phyloP scores from a whole-genome alignment of 2,888 invertebrate genomes.

The Lochmaea crataegi region DNA sequence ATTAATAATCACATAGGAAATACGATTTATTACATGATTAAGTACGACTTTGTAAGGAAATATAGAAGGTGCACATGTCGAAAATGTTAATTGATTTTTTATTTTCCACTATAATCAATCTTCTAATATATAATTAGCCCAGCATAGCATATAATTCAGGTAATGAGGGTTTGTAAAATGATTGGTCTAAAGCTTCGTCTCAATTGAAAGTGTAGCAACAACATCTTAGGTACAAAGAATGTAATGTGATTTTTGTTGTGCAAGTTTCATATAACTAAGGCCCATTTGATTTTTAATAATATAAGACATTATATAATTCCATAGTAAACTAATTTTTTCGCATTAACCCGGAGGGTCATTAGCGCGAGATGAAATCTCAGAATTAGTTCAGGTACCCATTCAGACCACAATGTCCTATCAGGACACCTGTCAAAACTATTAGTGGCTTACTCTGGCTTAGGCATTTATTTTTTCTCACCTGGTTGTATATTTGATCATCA shows the following conservation, averaged over 20 bases:
- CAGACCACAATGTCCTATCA: no score
- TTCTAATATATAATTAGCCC: not conserved
- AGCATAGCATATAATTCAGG: not conserved
- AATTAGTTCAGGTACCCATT: no score
- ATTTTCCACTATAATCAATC: not conserved
- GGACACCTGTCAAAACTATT: no score
- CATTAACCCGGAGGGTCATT: no score
- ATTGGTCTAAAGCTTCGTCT: not conserved
- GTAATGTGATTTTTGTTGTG: not conserved
- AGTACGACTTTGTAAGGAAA: not conserved
- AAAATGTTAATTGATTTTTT: conserved; percentile 7
- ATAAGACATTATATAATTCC: no score
- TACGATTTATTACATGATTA: conserved; percentile 4
- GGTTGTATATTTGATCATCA: no score
- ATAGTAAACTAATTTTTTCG: no score
- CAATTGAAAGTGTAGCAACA: not conserved
- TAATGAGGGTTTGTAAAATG: not conserved
- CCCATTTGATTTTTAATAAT: not conserved
- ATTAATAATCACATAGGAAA: conserved; percentile 4
- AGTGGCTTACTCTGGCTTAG: no score
- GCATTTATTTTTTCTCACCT: no score
- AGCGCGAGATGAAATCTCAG: no score
- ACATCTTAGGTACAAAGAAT: not conserved
- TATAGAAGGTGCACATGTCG: conserved; percentile 1
- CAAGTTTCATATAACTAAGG: not conserved